Percentiles rank a stretch among this genome's conserved stretches.
Evolutionary conservation across 2,888 invertebrate species (phyloP).

Genomic region (Nasonia oneida): DNA sequence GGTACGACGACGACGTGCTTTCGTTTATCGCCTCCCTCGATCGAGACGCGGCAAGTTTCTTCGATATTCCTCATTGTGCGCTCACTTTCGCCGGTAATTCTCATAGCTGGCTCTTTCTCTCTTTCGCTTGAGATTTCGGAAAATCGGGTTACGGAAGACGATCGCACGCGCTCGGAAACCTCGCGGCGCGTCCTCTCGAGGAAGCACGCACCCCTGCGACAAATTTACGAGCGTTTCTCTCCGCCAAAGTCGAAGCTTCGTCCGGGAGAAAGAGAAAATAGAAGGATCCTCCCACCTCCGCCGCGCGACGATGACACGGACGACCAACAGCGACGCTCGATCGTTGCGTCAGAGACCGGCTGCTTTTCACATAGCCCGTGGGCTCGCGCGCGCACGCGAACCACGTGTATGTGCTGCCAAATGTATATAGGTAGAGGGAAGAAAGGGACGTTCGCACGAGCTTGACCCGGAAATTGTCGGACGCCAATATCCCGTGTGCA

Average conservation of each 20-base stretch:
- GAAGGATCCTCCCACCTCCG: slow-evolving; percentile 33
- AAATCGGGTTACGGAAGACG: background rate
- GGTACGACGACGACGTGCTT: slow-evolving; percentile 31
- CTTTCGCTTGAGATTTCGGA: background rate
- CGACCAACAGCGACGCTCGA: slow-evolving; percentile 10
- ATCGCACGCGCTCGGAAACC: no score
- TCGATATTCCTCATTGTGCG: slow-evolving; percentile 42
- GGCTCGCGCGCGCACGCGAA: slow-evolving; percentile 10
- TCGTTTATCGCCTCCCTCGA: slow-evolving; percentile 34
- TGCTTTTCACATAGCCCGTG: slow-evolving; percentile 31
- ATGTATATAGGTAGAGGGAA: background rate
- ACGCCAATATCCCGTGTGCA: slow-evolving; percentile 66
- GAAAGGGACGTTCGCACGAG: slow-evolving; percentile 63
- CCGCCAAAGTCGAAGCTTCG: background rate
- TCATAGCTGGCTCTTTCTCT: slow-evolving; percentile 17
- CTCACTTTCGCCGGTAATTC: slow-evolving; percentile 51
- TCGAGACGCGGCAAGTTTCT: slow-evolving; percentile 41
- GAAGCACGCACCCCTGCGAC: slow-evolving; percentile 25
- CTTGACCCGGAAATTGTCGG: slow-evolving; percentile 73
- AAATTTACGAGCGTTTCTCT: slow-evolving; percentile 48
- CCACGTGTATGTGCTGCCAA: background rate
- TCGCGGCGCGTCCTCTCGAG: background rate
- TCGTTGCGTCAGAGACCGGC: slow-evolving; percentile 15
- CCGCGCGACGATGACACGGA: background rate
- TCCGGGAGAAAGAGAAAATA: background rate